These are phyloP conservation scores for Oedothorax gibbosus DNA, from an alignment of 1,140 invertebrate species.

Conservation along the genomic window DNA sequence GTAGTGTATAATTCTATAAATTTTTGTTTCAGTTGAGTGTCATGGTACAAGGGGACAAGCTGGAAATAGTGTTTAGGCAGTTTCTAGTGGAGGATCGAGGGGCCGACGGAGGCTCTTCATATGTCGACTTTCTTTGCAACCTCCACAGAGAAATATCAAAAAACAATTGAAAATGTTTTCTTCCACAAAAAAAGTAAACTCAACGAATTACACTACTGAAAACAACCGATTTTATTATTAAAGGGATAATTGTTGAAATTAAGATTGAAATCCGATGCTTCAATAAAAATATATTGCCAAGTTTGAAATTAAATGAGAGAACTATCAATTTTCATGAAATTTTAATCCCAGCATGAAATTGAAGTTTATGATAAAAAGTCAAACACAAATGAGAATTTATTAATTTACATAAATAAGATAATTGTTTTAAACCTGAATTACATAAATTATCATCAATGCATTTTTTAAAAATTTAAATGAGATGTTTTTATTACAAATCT, in stretches of 20 bases:
- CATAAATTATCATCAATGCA: no score
- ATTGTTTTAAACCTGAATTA: no score
- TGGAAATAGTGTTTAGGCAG: conserved; percentile 92
- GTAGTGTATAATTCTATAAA: neutral
- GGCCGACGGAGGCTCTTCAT: conserved; percentile 80
- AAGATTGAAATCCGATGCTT: neutral
- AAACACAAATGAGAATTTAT: no score
- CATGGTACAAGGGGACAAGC: conserved; percentile 91
- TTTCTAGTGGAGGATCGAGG: conserved; percentile 97
- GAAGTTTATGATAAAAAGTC: no score
- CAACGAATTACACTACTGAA: neutral
- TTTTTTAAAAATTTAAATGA: no score
- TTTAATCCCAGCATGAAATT: no score
- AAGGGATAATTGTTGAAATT: no score
- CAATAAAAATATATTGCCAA: neutral
- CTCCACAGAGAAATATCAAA: conserved; percentile 97
- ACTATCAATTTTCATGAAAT: no score
- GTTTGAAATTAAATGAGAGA: neutral
- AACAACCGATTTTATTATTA: neutral
- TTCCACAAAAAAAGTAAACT: no score
- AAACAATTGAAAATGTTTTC: neutral
- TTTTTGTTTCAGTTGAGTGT: conserved; percentile 83
- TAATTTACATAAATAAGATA: no score
- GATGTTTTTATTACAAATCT: no score
- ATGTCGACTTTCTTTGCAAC: conserved; percentile 98